A percentile compares a stretch with the other conserved stretches of the same genome.
Conservation (phyloP, 2,888 invertebrate genomes). For the Odontomyia ornata region DNA sequence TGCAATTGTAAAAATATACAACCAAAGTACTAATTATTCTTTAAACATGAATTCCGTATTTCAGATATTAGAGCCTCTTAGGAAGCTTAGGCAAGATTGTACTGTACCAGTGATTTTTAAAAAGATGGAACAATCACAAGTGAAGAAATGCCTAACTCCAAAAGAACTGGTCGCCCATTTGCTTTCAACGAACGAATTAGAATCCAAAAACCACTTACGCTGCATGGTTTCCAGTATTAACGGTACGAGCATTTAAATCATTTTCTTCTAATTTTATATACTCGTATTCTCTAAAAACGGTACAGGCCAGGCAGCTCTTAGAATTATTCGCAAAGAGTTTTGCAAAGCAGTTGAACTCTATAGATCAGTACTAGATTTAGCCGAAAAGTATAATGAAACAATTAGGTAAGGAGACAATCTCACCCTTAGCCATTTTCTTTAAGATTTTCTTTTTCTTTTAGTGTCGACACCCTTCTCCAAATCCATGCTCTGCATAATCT, state of each 20-base stretch:
- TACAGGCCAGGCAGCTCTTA: constrained; percentile 71
- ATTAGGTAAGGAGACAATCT: constrained; percentile 51
- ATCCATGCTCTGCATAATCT: constrained; percentile 76
- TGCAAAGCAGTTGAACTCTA: constrained; percentile 70
- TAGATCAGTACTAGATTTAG: constrained; percentile 68
- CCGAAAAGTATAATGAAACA: constrained; percentile 56
- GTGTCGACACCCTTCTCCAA: constrained; percentile 72
- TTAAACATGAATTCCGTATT: background rate
- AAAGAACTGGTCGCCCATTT: constrained; percentile 73
- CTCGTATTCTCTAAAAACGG: background rate
- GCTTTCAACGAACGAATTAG: constrained; percentile 68
- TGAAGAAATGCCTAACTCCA: constrained; percentile 69
- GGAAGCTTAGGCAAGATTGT: constrained; percentile 75
- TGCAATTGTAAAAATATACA: too few relatives aligned
- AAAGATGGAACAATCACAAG: constrained; percentile 64
- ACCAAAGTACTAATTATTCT: too few relatives aligned
- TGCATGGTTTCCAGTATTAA: constrained; percentile 72
- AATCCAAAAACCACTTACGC: constrained; percentile 73
- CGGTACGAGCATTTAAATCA: constrained; percentile 61
- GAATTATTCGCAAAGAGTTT: constrained; percentile 68
- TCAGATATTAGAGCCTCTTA: constrained; percentile 70
- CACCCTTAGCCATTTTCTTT: background rate
- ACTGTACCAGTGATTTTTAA: constrained; percentile 72
- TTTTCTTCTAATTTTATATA: background rate
- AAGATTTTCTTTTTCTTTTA: constrained; percentile 53